phyloP scores from a whole-genome alignment of 35 echinoderm and acorn worm species.

The Ophioderma brevispina region DNA sequence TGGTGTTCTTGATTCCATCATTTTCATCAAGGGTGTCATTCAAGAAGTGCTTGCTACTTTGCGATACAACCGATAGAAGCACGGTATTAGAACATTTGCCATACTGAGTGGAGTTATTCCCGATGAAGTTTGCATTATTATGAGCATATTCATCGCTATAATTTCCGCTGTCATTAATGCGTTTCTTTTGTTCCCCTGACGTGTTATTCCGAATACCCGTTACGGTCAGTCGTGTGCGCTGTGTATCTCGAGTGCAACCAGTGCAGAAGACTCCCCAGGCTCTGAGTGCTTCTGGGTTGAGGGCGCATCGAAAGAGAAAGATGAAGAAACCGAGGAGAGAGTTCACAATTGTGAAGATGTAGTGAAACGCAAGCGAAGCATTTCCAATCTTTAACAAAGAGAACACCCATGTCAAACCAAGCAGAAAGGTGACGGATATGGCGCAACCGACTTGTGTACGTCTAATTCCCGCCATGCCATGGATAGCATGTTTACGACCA shows the following conservation, averaged over 20 bases:
- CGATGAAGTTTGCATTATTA: too few species aligned
- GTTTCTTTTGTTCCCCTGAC: constrained; percentile 3
- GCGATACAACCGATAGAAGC: too few species aligned
- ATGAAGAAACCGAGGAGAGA: constrained; percentile 84
- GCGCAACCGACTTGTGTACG: constrained; percentile 82
- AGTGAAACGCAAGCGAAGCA: constrained; percentile 73
- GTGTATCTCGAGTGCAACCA: constrained; percentile 35
- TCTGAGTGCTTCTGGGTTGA: constrained; percentile 82
- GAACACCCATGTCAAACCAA: constrained; percentile 88
- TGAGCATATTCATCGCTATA: too few species aligned
- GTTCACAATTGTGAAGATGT: constrained; percentile 83
- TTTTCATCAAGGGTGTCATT: too few species aligned
- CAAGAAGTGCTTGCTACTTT: too few species aligned
- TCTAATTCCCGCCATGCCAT: constrained; percentile 6
- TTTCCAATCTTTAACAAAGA: constrained; percentile 75
- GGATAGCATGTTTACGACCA: constrained; percentile 54
- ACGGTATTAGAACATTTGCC: too few species aligned
- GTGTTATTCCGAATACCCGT: not conserved
- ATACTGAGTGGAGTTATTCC: too few species aligned
- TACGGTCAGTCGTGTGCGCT: not conserved
- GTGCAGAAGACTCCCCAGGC: constrained; percentile 54
- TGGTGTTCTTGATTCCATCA: too few species aligned
- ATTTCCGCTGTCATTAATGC: not conserved
- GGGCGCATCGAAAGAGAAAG: constrained; percentile 89
- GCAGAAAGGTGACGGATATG: constrained; percentile 76